Evolutionary conservation across 2,797 vertebrate species (phyloP).

Genomic region (Acanthurus lineatus): DNA sequence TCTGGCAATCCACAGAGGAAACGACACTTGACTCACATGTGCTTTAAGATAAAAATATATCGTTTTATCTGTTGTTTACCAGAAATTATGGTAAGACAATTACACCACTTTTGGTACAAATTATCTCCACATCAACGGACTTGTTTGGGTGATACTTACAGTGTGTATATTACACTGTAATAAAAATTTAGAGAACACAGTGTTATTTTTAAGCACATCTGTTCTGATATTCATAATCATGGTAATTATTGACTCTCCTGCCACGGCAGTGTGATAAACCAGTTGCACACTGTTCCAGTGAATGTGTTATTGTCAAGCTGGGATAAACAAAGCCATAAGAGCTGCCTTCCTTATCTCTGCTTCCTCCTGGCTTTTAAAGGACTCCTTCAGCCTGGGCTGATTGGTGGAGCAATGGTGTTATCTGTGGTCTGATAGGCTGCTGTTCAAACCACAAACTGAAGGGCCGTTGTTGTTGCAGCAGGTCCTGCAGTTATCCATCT

Average conservation of each 20-base stretch:
- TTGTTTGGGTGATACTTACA: background rate
- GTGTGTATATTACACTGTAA: background rate
- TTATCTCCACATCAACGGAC: background rate
- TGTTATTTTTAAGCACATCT: slow-evolving; percentile 17
- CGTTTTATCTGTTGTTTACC: slow-evolving; percentile 32
- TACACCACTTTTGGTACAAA: background rate
- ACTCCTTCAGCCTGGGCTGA: slow-evolving; percentile 63
- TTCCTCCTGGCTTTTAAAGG: slow-evolving; percentile 70
- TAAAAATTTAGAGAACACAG: background rate
- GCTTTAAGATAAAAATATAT: slow-evolving; percentile 18
- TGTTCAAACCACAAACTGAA: slow-evolving; percentile 72
- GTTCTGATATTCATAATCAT: slow-evolving; percentile 26
- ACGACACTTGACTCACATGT: slow-evolving; percentile 30
- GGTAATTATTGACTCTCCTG: slow-evolving; percentile 57
- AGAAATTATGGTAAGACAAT: slow-evolving; percentile 22
- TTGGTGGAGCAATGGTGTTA: slow-evolving; percentile 75
- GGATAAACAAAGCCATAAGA: slow-evolving; percentile 80
- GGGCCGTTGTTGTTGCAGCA: slow-evolving; percentile 75
- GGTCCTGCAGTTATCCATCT: slow-evolving; percentile 62
- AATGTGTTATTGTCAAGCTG: slow-evolving; percentile 70
- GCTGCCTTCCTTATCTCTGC: slow-evolving; percentile 72
- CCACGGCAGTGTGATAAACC: slow-evolving; percentile 48
- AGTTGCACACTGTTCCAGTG: slow-evolving; percentile 40
- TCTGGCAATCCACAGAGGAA: slow-evolving; percentile 29
- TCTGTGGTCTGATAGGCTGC: slow-evolving; percentile 76